Conservation (phyloP, 1,140 invertebrate genomes). For the Sitophilus oryzae region DNA sequence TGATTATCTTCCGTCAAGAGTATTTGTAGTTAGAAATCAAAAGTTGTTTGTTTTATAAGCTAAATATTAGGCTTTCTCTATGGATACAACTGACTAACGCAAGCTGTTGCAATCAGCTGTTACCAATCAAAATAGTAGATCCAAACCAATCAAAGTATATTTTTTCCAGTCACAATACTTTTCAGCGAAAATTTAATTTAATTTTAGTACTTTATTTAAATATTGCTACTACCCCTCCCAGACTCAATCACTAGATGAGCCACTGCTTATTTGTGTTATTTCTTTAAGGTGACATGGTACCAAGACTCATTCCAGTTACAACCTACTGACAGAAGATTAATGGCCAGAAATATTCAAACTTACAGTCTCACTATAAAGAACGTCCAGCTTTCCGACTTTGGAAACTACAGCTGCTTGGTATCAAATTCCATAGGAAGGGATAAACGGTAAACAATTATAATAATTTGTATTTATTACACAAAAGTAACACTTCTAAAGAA, state of each 20-base stretch:
- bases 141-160: too few species aligned
- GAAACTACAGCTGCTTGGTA: constrained; percentile 60
- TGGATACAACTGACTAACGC: too few species aligned
- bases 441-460: constrained; percentile 42
- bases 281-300: constrained; percentile 48
- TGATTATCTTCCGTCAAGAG: too few species aligned
- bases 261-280: constrained; percentile 16
- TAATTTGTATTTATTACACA: constrained; percentile 20
- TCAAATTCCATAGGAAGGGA: constrained; percentile 63
- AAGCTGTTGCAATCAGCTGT: too few species aligned
- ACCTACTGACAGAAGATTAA: constrained; percentile 45
- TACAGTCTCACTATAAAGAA: constrained; percentile 46
- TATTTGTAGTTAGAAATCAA: too few species aligned
- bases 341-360: constrained; percentile 45
- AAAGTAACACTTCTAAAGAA: constrained; percentile 27
- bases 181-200: too few species aligned
- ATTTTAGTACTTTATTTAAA: too few species aligned
- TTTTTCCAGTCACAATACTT: background rate
- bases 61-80: too few species aligned
- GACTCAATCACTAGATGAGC: background rate
- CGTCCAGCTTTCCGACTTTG: constrained; percentile 48
- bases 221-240: too few species aligned
- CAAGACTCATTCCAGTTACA: constrained; percentile 48
- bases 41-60: too few species aligned
- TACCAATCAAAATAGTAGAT: too few species aligned